Conservation (phyloP, 2,797 vertebrate species). For the Chanos chanos region DNA sequence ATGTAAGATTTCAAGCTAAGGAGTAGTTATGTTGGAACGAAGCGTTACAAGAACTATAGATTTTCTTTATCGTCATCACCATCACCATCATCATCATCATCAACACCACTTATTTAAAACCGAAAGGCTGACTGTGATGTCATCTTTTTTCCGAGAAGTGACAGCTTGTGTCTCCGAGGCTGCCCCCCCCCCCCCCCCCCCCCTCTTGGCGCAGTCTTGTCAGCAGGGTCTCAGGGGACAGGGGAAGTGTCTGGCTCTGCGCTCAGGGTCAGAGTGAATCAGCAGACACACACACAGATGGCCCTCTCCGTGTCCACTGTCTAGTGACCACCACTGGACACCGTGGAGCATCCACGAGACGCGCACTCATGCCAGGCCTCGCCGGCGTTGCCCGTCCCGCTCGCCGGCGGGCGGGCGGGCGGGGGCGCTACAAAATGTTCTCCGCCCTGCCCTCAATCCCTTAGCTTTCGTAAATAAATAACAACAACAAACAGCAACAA, state of each 20-base stretch:
- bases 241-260: constrained; percentile 12
- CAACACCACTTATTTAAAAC: too few species aligned
- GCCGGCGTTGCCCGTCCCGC: too few species aligned
- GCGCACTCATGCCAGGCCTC: too few species aligned
- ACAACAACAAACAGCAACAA: constrained; percentile 66
- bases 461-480: constrained; percentile 64
- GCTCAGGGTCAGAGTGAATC: constrained; percentile 37
- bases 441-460: constrained; percentile 28
- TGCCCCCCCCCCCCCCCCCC: background rate
- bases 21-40: background rate
- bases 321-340: too few species aligned
- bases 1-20: background rate
- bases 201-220: constrained; percentile 16
- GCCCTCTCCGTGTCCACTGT: too few species aligned
- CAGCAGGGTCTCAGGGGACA: constrained; percentile 22
- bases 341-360: too few species aligned
- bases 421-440: constrained; percentile 22
- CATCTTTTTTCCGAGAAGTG: too few species aligned
- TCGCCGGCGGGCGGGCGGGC: background rate
- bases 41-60: background rate
- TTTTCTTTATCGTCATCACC: too few species aligned
- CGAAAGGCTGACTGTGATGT: too few species aligned
- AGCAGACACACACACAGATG: constrained; percentile 35
- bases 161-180: too few species aligned
- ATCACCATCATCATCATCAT: too few species aligned